Base-by-base conservation (phyloP, 2,797 vertebrate genomes). In the Loris lydekkerianus region DNA sequence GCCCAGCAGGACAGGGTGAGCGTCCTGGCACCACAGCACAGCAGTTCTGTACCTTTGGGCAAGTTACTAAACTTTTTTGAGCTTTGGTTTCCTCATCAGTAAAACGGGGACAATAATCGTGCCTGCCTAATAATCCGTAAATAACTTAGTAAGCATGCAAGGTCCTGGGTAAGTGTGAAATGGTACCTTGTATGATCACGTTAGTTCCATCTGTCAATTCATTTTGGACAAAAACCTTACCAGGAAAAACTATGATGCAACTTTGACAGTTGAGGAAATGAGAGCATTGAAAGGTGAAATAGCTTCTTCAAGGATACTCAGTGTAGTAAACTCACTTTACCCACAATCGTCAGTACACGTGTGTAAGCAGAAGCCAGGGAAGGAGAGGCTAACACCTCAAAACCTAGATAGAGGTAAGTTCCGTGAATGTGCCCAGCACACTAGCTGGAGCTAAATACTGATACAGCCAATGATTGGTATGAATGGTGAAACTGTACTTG, bases 141-240 rank as follows among this genome's bases (percentile, higher is more conserved):
- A 81, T 84, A 86, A 53, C 25, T 73, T 56, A 87, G 75, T 40
- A n/a, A 92, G 80, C 23, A 88, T n/a, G 10, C 10, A 94, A 92
- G 37, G 53, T 76, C 40, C n/a, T 75, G n/a, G 27, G 34, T 65
- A 15, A 78, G 34, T 88, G 29, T 53, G 94, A 86, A 89, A 80
- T 10, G 25, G 5, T 49, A 49, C 14, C 3, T 14, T 69, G 21
- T 80, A 78, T 31, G 49, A 67, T 96, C 25, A 85, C 65, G 56
- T 34, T 46, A 63, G 21, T 80, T 29, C 56, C 31, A 75, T 88
- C 10, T 86, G 7, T 87, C 25, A 87, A 75, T 53, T 82, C n/a
- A 31, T 81, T 92, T 87, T 21, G 91, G 43, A 80, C 40, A 86
- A 65, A 10, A 56, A 94, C 25, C 40, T 15, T 89, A 60, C 69